Percentiles rank a stretch among this genome's conserved stretches.
phyloP scores from a whole-genome alignment of 64 coral and sea anemone genomes.

The Montipora capricornis region DNA sequence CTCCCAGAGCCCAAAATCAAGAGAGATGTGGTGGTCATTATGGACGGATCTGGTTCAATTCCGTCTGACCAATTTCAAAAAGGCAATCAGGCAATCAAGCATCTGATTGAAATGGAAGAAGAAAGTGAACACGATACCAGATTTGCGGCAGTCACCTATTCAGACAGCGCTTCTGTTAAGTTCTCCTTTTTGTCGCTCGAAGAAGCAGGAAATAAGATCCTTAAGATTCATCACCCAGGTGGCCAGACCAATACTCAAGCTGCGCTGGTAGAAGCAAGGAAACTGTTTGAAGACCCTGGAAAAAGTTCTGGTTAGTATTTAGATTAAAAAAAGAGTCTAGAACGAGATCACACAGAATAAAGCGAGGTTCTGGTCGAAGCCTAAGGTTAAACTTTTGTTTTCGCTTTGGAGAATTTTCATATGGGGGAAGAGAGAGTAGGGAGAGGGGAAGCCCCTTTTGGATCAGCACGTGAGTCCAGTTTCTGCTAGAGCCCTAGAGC shows the following conservation, averaged over 20 bases:
- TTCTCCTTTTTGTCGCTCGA: slow-evolving; percentile 24
- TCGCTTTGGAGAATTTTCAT: too few relatives aligned
- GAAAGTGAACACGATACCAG: background rate
- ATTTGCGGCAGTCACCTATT: slow-evolving; percentile 43
- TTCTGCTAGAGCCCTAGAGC: too few relatives aligned
- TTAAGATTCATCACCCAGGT: slow-evolving; percentile 5
- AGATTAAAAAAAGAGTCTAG: too few relatives aligned
- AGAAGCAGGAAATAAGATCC: slow-evolving; percentile 12
- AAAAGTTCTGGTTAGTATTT: too few relatives aligned
- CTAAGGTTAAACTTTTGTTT: too few relatives aligned
- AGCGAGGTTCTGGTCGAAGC: too few relatives aligned
- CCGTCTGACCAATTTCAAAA: background rate
- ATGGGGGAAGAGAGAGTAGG: too few relatives aligned
- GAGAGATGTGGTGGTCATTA: slow-evolving; percentile 43
- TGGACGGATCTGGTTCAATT: slow-evolving; percentile 56
- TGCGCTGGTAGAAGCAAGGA: slow-evolving; percentile 12
- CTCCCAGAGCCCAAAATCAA: background rate
- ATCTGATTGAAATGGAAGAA: background rate
- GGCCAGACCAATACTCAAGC: slow-evolving; percentile 62
- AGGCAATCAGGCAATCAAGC: slow-evolving; percentile 4
- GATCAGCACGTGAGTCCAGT: too few relatives aligned
- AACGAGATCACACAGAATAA: too few relatives aligned
- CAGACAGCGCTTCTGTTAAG: background rate
- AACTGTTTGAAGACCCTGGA: slow-evolving; percentile 17
- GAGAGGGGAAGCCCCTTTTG: too few relatives aligned